Evolutionary conservation across 2,888 invertebrate species (phyloP).

Genomic region (Anodontia alba): DNA sequence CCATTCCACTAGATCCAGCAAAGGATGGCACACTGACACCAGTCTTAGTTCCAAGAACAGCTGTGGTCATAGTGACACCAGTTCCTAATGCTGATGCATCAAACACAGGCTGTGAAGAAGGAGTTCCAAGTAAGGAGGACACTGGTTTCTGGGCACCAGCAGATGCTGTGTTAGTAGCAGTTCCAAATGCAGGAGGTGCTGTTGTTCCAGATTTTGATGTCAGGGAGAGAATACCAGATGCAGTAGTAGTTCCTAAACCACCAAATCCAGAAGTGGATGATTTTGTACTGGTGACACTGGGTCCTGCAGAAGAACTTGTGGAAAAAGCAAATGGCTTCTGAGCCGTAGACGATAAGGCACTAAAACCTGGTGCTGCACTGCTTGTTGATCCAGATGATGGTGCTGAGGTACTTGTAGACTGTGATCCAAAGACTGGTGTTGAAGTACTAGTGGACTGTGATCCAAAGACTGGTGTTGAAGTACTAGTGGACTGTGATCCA

Average conservation of each 20-base stretch:
- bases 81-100: not conserved
- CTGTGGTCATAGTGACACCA: not conserved
- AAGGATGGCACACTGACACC: not conserved
- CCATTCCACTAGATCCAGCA: not conserved
- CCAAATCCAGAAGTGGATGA: not conserved
- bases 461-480: not conserved
- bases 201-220: not conserved
- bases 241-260: not conserved
- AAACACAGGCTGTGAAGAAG: slow-evolving; percentile 15
- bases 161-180: not conserved
- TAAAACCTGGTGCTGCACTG: too few relatives aligned
- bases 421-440: not conserved
- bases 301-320: not conserved
- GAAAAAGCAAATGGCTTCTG: not conserved
- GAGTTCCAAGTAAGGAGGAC: not conserved
- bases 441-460: not conserved
- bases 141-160: not conserved
- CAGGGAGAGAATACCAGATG: not conserved
- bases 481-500: not conserved
- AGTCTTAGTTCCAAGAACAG: not conserved
- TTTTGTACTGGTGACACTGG: not conserved
- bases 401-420: not conserved
- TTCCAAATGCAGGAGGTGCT: not conserved
- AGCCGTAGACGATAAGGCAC: not conserved
- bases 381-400: not conserved